Evolutionary conservation across 2,888 invertebrate genomes (phyloP), one percentile per base, ranked within the genome.

Genomic region (Gastracanthus pulcherrimus): DNA sequence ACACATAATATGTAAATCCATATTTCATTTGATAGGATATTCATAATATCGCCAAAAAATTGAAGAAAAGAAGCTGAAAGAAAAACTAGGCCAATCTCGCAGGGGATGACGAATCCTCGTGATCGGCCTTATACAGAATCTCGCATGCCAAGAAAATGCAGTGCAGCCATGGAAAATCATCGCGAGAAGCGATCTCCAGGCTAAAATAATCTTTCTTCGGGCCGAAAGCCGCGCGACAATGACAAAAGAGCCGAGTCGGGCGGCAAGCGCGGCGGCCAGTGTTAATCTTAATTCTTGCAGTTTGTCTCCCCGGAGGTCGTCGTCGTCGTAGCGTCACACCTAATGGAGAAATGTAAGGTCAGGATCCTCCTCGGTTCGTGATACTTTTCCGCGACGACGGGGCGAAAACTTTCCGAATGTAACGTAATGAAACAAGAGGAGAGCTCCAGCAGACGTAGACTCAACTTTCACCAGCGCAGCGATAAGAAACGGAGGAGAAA

Each of bases 201-300:
- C 48, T 64, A 51, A 75, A 75, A 75, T 83, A 84, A 85, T 87
- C 82, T 86, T 87, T 87, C 87, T 89, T 89, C 87, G 84, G 88
- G 36, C n/a, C 75, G 60, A 70, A 70, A 77, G 29, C 60, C 4
- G 85, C 81, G 82, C 84, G 90, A 90, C 90, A 90, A 89, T 89
- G 90, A 90, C 86, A 86, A 85, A 90, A 78, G 86, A 31, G 86
- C 86, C 82, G 86, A 55, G 26, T 23, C 55, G 55, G 26, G 11
- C 26, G n/a, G 45, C 45, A 13, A 84, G 82, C 84, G 69, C 82
- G 82, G 67, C 85, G 86, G 86, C 84, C 82, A 84, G 86, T 88
- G 88, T 89, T 90, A 88, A 90, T 90, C 90, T 89, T 88, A 87
- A 90, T 90, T 89, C 89, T 83, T 86, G 83, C 84, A 85, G 84